Evolutionary conservation across 92 coral and sea anemone genomes (phyloP), one percentile per base, ranked within the genome.

Genomic region (Actinernus sp.): DNA sequence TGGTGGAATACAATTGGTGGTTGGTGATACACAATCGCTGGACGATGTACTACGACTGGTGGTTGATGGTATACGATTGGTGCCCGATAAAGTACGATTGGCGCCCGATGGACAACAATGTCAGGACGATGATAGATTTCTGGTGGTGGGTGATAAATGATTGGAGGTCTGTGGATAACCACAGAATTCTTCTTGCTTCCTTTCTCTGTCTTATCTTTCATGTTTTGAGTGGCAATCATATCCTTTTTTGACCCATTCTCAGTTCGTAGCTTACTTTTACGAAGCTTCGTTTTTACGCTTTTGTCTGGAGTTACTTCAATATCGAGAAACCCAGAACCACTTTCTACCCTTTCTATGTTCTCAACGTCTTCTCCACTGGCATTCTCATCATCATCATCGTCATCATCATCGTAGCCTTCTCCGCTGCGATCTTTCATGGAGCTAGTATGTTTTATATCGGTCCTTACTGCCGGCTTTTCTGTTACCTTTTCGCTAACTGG

Each of bases 1-100:
- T 94, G 98, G 64, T 94, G 98, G 74, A 94, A 94, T 13, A 94
- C 90, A 4, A 94, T 86, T 6, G 97, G 79, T 9, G 98, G 98
- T 47, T 94, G 98, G 60, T 94, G 98, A 63, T 94, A 94, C 9
- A 94, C 98, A 68, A 94, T 92, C 13, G 98, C 98, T 50, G 98
- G 98, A 28, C 98, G 93, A 57, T 94, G 98, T 21, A 94, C 98
- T 3, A 94, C 97, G 4, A 94, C 98, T 14, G 98, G 95, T n/a
- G 98, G 92, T 56, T 94, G 98, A 52, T 94, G 98, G 53, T 94
- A 94, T 20, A 94, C 74, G 70, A 94, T 91, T 0, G 98, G 98
- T 43, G 95, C 95, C 23, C 98, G 93, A 55, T 91, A 92, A 49
- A 94, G 85, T 1, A 94, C 95, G 65, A 94, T 88, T 27, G 98